phyloP scores from a whole-genome alignment of 2,113 vertebrate genomes.

The Phylloscopus trochilus region DNA sequence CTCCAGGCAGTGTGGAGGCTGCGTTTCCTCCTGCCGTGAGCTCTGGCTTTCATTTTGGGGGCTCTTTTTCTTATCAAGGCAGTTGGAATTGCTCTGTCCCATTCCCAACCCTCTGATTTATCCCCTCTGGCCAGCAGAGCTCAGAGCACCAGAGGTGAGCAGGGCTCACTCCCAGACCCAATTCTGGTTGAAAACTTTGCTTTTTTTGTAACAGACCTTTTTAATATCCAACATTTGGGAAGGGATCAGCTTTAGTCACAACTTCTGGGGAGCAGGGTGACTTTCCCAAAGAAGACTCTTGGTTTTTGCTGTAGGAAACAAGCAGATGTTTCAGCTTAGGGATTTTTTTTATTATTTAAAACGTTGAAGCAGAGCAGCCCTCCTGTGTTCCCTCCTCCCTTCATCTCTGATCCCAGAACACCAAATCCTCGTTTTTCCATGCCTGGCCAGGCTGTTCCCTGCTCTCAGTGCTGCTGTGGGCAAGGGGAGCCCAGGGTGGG shows the following conservation, averaged over 20 bases:
- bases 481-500: not conserved
- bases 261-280: not conserved
- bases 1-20: not conserved
- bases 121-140: not conserved
- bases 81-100: not conserved
- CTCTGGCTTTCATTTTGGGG: not conserved
- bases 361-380: not conserved
- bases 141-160: not conserved
- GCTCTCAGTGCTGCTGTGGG: accelerated
- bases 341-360: not conserved
- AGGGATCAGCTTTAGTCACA: not conserved
- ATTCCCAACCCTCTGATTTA: not conserved
- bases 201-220: not conserved
- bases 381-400: not conserved
- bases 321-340: not conserved
- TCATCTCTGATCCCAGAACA: not conserved
- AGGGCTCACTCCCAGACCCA: not conserved
- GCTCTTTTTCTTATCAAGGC: not conserved
- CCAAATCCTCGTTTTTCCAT: accelerated
- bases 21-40: not conserved
- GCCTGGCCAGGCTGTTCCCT: not conserved
- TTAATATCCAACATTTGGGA: not conserved
- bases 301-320: not conserved
- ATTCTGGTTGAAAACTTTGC: not conserved
- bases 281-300: not conserved